Base-by-base conservation (phyloP, 2,888 invertebrate species). In the Muschampia plurimacula region DNA sequence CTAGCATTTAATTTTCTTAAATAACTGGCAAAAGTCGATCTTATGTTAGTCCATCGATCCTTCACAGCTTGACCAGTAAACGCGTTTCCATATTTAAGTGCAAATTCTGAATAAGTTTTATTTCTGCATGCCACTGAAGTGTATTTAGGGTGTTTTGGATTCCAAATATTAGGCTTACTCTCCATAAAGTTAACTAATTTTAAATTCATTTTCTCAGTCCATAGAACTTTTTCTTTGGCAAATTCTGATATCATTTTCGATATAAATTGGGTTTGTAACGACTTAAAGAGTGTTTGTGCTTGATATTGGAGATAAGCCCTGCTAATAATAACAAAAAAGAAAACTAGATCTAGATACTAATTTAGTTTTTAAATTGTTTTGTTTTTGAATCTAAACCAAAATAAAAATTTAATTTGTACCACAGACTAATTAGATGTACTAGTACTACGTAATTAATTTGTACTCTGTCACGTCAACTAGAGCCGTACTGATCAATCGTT, bases 21-120 rank as follows among this genome's bases (percentile, higher is more conserved):
- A 78, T 93, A 92, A 85, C 89, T 87, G 12, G 91, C 85, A 81
- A 89, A 93, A 1, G 93, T 93, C 9, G 91, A 92, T 66, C 94
- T 84, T 28, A 94, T 93, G 78, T 93, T 94, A 5, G 93, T 93
- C 94, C 94, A 94, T 2, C 94, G 83, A 41, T 92, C 90, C 77
- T 92, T 94, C 8, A 93, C 94, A 44, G 93, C 93, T 77, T 89
- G 89, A 41, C 92, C 92, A 32, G 89, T 89, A 74, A 94, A 90
- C 64, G 89, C 86, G 69, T 92, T 84, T 1, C 88, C 88, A 74
- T 93, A 93, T 80, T 87, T 86, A 39, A 86, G 79, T 1, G 93
- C 92, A 76, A 93, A 94, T 77, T 91, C 89, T 0, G 89, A 86
- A 69, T 92, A 94, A 6, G 90, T 89, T 79, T 86, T 84, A 72